Evolutionary conservation across 2,113 vertebrate genomes (phyloP), one percentile per base, ranked within the genome.

Genomic region (Cheirogaleus medius): DNA sequence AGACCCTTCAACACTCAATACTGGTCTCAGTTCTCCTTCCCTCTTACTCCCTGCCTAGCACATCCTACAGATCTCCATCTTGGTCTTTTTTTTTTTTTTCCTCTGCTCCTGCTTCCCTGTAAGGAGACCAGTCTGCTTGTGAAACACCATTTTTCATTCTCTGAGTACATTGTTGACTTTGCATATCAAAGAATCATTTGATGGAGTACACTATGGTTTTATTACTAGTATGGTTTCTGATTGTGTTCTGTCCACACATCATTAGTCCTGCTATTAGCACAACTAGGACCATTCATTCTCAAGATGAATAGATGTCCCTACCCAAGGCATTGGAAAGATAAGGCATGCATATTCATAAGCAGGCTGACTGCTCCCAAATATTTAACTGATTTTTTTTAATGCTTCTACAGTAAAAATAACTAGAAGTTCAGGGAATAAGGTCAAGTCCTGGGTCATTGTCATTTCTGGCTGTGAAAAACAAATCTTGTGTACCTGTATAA

Each of bases 281-380:
- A 56, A 49, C 42, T 34, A 81, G 93, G 29, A 84, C 78, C 34
- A 71, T 60, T 94, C 85, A 74, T 95, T 97, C 91, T 3, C 82
- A 95, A 91, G 91, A 97, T 86, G 25, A 92, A 95, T 94, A 76
- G 93, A 90, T 82, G 74, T 80, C 74, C n/a, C 71, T 77, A 76
- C 80, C 52, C 63, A 21, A 60, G 56, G 42, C n/a, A 74, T 18
- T 12, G 82, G 82, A 74, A 91, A n/a, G 39, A 64, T 83, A 90
- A 87, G 17, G 0, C 12, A 66, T 78, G 56, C 58, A 37, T 91
- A 44, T 6, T 5, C 64, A 85, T 97, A 54, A 63, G 76, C 56
- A 86, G 78, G 49, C 44, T 69, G 56, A 25, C 39, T 47, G 68
- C 29, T 93, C 71, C 37, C 47, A 49, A 85, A 88, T 32, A 73